Percentiles rank a stretch among this genome's conserved stretches.
Conservation (phyloP, 2,888 invertebrate species). For the Troglohyphantes excavatus region DNA sequence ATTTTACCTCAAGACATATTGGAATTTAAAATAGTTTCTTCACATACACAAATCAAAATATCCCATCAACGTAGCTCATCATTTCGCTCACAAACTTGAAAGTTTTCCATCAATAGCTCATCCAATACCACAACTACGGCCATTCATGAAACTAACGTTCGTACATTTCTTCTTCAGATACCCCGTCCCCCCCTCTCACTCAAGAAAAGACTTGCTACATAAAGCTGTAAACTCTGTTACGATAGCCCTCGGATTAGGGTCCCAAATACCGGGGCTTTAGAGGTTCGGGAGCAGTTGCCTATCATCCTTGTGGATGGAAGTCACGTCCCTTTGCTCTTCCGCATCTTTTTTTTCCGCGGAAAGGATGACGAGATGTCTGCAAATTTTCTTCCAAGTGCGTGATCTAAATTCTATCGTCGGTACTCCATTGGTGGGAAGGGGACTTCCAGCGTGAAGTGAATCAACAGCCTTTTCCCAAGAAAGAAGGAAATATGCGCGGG, state of each 20-base stretch:
- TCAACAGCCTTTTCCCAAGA: constrained; percentile 57
- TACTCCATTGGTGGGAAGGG: neutral
- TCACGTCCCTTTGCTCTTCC: constrained; percentile 40
- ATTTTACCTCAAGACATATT: too few species aligned
- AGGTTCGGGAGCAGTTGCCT: neutral
- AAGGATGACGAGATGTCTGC: constrained; percentile 50
- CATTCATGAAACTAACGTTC: too few species aligned
- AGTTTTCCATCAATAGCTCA: too few species aligned
- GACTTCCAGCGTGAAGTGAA: constrained; percentile 44
- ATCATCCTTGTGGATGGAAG: constrained; percentile 21
- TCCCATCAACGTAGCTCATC: too few species aligned
- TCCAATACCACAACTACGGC: too few species aligned
- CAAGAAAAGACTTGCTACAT: neutral
- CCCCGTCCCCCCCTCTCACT: neutral
- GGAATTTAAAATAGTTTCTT: too few species aligned
- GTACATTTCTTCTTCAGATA: neutral
- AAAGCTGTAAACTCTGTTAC: constrained; percentile 33
- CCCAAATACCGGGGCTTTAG: constrained; percentile 17
- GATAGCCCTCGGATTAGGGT: constrained; percentile 44
- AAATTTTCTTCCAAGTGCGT: constrained; percentile 55
- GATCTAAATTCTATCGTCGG: constrained; percentile 46
- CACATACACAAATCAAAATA: too few species aligned
- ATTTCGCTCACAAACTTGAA: too few species aligned
- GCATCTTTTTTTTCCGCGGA: constrained; percentile 32
- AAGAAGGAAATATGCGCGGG: neutral